phyloP scores from a whole-genome alignment of 30 jellyfish, hydroid and myxozoan species.

The Cassiopea xamachana region DNA sequence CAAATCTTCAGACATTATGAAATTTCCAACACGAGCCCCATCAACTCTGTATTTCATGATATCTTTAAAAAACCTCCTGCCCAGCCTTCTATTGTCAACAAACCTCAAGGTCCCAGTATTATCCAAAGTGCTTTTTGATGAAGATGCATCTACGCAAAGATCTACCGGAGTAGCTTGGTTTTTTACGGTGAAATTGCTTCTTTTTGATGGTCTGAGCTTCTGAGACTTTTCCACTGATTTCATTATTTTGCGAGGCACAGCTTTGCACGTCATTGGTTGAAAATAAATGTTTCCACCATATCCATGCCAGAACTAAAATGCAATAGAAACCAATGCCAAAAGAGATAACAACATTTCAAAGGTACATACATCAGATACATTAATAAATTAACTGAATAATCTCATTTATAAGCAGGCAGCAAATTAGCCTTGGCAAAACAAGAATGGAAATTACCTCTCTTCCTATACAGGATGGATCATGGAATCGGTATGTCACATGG shows the following conservation, averaged over 20 bases:
- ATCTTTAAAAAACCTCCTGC: not conserved
- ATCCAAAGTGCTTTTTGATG: not conserved
- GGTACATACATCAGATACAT: too few species aligned
- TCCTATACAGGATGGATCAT: too few species aligned
- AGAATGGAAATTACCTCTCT: too few species aligned
- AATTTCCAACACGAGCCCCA: conserved; percentile 36
- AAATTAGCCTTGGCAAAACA: too few species aligned
- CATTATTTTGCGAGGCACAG: conserved; percentile 18
- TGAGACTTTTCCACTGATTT: conserved; percentile 15
- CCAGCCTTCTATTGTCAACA: not conserved
- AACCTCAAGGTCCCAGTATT: conserved; percentile 14
- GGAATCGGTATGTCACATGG: too few species aligned
- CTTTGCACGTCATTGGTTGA: conserved; percentile 56
- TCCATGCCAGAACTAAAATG: conserved; percentile 46
- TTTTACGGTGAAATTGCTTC: not conserved
- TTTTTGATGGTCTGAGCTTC: not conserved
- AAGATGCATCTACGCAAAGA: conserved; percentile 19
- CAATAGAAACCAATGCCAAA: not conserved
- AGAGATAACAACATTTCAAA: too few species aligned
- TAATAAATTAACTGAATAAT: too few species aligned
- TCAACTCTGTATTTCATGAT: not conserved
- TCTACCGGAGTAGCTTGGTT: not conserved
- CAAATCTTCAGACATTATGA: conserved; percentile 22
- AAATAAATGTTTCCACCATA: conserved; percentile 48
- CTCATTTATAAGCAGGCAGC: too few species aligned